These are phyloP conservation scores for Caenorhabditis imperialis DNA, from an alignment of 2,888 invertebrate species.

Conservation along the genomic window DNA sequence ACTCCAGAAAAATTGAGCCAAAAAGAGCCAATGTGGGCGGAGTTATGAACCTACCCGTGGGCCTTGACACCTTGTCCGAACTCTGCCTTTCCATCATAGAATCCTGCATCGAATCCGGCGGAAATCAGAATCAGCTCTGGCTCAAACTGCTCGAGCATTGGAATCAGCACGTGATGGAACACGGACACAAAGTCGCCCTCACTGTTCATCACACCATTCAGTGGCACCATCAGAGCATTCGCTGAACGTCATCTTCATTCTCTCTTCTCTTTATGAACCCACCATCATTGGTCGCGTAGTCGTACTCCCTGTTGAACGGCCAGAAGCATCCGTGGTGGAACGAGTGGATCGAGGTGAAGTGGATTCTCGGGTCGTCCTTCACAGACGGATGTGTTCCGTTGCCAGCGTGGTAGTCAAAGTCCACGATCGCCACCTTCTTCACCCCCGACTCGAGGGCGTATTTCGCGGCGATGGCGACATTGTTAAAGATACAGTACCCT, in stretches of 20 bases:
- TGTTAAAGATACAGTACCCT: conserved; percentile 99
- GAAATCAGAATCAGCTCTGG: conserved; percentile 86
- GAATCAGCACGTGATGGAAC: conserved; percentile 89
- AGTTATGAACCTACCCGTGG: conserved; percentile 80
- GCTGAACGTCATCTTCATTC: conserved; percentile 80
- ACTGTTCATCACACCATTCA: conserved; percentile 91
- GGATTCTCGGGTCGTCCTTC: conserved; percentile 52
- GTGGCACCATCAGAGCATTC: conserved; percentile 94
- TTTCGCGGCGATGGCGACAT: conserved; percentile 93
- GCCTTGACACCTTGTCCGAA: conserved; percentile 95
- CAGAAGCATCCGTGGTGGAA: conserved; percentile 67
- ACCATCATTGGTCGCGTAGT: conserved; percentile 54
- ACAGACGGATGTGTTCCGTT: conserved; percentile 65
- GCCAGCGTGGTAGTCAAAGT: conserved; percentile 67
- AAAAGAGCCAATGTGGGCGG: too few relatives aligned
- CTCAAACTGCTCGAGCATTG: conserved; percentile 80
- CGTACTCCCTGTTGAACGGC: conserved; percentile 62
- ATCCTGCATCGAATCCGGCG: conserved; percentile 95
- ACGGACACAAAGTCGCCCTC: conserved; percentile 95
- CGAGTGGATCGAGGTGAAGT: conserved; percentile 63
- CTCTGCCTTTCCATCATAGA: conserved; percentile 69
- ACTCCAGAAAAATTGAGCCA: too few relatives aligned
- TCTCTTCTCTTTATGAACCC: not conserved
- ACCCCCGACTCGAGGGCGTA: conserved; percentile 79
- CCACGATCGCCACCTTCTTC: conserved; percentile 62